Evolutionary conservation across 2,113 vertebrate species (phyloP).

Genomic region (Gracilinanus agilis): DNA sequence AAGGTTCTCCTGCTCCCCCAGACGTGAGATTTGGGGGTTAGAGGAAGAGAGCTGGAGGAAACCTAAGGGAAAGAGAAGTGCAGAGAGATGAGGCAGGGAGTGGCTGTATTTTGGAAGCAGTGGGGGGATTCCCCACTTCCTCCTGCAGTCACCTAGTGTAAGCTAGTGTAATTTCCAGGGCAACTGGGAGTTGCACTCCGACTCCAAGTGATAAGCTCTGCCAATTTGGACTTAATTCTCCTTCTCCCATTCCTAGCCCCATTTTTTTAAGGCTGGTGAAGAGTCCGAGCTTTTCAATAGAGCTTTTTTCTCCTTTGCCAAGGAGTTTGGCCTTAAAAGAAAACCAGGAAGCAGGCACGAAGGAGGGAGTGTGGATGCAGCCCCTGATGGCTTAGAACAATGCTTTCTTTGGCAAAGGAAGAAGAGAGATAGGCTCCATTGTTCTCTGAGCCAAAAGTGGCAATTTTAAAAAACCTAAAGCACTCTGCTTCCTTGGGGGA

Average conservation of each 20-base stretch:
- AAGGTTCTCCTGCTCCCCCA: not conserved
- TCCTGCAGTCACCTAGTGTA: constrained; percentile 55
- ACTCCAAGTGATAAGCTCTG: not conserved
- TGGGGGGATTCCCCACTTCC: constrained; percentile 66
- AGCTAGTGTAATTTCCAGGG: constrained; percentile 62
- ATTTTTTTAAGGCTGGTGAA: not conserved
- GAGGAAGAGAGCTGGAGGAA: not conserved
- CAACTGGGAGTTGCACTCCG: constrained; percentile 51
- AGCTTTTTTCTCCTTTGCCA: not conserved
- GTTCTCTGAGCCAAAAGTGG: constrained; percentile 68
- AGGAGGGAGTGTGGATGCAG: constrained; percentile 67
- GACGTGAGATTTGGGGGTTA: not conserved
- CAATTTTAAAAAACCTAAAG: constrained; percentile 15
- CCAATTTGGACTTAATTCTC: not conserved
- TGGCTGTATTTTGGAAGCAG: constrained; percentile 37
- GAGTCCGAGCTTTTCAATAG: constrained; percentile 11
- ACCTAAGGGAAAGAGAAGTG: constrained; percentile 37
- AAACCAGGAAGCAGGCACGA: constrained; percentile 62
- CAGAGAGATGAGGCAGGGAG: not conserved
- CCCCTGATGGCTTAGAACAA: constrained; percentile 71
- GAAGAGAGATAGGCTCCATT: constrained; percentile 67
- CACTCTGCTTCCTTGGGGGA: not conserved
- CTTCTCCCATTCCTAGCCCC: not conserved
- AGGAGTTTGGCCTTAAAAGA: constrained; percentile 56
- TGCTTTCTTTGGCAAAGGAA: constrained; percentile 66